Conservation (phyloP, 2,888 invertebrate species). For the Caenorhabditis imperialis region DNA sequence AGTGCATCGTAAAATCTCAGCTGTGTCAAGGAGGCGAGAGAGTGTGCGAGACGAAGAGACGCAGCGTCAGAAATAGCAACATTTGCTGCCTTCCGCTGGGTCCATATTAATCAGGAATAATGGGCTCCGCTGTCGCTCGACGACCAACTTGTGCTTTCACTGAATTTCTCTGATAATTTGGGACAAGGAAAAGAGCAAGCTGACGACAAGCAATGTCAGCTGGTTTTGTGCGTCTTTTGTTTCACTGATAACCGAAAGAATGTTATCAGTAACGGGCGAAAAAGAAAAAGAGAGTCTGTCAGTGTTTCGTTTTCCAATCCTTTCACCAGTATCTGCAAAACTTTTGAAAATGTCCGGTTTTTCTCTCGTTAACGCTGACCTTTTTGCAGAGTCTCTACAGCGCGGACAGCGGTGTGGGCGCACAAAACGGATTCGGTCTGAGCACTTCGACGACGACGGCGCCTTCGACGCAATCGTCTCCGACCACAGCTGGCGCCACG, state of each 20-base stretch:
- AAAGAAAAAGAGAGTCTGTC: slow-evolving; percentile 3
- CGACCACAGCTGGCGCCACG: slow-evolving; percentile 36
- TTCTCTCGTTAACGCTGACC: background rate
- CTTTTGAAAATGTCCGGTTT: background rate
- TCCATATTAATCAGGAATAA: slow-evolving; percentile 53
- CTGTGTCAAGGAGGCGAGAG: slow-evolving; percentile 23
- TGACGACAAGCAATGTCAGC: slow-evolving; percentile 17
- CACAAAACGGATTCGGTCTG: slow-evolving; percentile 26
- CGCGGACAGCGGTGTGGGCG: slow-evolving; percentile 36
- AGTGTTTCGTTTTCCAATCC: background rate
- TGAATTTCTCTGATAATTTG: slow-evolving; percentile 37
- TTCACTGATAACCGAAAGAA: slow-evolving; percentile 36
- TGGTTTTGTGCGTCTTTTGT: slow-evolving; percentile 41
- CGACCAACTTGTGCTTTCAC: slow-evolving; percentile 21
- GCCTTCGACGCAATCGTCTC: slow-evolving; percentile 37
- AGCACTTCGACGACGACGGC: slow-evolving; percentile 1
- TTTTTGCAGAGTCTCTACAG: slow-evolving; percentile 52
- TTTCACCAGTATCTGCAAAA: background rate
- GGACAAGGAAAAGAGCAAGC: background rate
- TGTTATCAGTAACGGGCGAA: slow-evolving; percentile 16
- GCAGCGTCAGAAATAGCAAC: slow-evolving; percentile 39
- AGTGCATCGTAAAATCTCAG: slow-evolving; percentile 48
- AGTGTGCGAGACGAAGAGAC: slow-evolving; percentile 21
- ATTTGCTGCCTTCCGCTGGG: slow-evolving; percentile 49
- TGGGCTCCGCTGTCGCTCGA: slow-evolving; percentile 16